These are phyloP conservation scores for Cyrtonyx montezumae DNA, from an alignment of 2,113 vertebrate species.

Conservation along the genomic window DNA sequence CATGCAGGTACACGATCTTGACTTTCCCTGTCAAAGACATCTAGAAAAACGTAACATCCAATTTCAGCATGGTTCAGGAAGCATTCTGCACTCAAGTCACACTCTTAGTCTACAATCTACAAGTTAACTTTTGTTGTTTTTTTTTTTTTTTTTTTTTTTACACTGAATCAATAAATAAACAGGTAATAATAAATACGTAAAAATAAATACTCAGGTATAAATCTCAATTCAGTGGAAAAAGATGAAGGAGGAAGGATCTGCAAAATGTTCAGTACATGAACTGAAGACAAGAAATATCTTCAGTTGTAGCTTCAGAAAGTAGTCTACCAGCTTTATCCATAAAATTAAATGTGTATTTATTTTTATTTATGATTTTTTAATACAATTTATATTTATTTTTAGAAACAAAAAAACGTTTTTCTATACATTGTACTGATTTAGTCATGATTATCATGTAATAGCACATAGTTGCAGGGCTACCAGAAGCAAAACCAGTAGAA, in stretches of 20 bases:
- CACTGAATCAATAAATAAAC: background rate
- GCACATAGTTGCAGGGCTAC: background rate
- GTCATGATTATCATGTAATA: background rate
- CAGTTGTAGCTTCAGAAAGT: background rate
- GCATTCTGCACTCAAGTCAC: background rate
- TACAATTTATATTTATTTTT: background rate
- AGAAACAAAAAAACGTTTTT: background rate
- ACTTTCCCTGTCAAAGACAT: background rate
- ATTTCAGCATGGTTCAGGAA: background rate
- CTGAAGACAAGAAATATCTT: background rate
- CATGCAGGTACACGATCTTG: background rate
- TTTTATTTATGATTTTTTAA: too few relatives aligned
- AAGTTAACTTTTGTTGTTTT: background rate
- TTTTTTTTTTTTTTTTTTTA: too few relatives aligned
- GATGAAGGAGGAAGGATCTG: rapidly evolving
- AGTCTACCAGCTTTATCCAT: background rate
- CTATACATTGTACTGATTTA: background rate
- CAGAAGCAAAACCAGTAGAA: background rate
- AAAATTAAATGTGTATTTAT: background rate
- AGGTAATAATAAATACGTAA: too few relatives aligned
- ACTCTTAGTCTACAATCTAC: background rate
- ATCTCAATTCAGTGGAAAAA: background rate
- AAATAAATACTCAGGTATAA: background rate
- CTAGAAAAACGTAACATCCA: background rate
- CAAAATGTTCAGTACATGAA: background rate